Base-by-base conservation (phyloP, 2,888 invertebrate genomes). In the Drosophila bunnanda region DNA sequence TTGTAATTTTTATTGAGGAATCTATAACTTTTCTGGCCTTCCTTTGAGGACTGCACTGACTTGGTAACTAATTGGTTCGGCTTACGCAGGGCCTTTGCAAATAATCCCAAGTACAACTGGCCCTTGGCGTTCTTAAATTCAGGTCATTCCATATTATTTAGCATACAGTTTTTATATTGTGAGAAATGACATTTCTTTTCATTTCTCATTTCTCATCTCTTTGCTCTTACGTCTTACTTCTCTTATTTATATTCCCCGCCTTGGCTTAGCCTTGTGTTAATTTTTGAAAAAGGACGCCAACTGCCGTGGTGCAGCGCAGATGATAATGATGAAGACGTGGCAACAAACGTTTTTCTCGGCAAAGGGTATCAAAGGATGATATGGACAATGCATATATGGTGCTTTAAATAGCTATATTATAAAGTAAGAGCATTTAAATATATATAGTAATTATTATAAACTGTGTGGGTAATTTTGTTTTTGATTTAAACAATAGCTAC, bases 231-330 rank as follows among this genome's bases (percentile, higher is more conserved):
- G 4, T 13, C 60, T 28, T 17, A 10, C 30, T 28, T 44, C 34
- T 38, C 62, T 38, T 30, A 30, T 55, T 56, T 41, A 44, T 34
- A 41, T 58, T 43, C 20, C 30, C 34, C 64, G 46, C 64, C 65
- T 69, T 69, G 56, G 58, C 72, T 75, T 73, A 69, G 76, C 77
- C 54, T 67, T 70, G 82, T 82, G 88, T 75, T 84, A 79, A 87
- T 81, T 75, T 87, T 83, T 77, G 57, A 74, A 87, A 82, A 82
- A 82, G 76, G 76, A 84, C 79, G 79, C 66, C 82, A 88, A 77
- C 82, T 77, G 82, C 82, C 82, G 76, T 70, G 77, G 67, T 75
- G 85, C 74, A 72, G 79, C 61, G 28, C 64, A 69, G 70, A 79
- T 79, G 79, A 82, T 82, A 81, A 87, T 87, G 88, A 82, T 55